A percentile compares a stretch with the other conserved stretches of the same genome.
Evolutionary conservation across 92 coral and sea anemone species (phyloP).

Genomic region (Diadumene lineata): DNA sequence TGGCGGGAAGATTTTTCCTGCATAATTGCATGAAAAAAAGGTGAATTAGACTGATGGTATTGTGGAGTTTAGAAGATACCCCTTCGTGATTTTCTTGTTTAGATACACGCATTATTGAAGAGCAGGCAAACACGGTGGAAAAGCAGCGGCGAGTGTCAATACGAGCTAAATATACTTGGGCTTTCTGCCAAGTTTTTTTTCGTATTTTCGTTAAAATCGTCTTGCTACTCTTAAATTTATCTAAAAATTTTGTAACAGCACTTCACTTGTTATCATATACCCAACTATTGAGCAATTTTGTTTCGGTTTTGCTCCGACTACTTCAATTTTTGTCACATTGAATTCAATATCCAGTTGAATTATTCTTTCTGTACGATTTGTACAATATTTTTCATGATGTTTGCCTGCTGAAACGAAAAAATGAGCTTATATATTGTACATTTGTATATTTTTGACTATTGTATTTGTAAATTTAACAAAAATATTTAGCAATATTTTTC

Average conservation of each 20-base stretch:
- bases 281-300: not conserved
- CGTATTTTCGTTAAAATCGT: not conserved
- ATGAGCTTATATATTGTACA: too few relatives aligned
- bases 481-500: not conserved
- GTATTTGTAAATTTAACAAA: constrained; percentile 10
- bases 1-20: constrained; percentile 6
- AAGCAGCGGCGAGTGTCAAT: not conserved
- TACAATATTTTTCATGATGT: not conserved
- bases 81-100: constrained; percentile 14
- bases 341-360: not conserved
- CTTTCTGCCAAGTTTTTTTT: constrained; percentile 14
- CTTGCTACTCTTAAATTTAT: not conserved
- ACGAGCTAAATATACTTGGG: constrained; percentile 17
- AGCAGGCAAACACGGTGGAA: constrained; percentile 10
- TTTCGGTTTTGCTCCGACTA: not conserved
- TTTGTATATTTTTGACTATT: constrained; percentile 5
- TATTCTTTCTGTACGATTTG: not conserved
- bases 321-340: not conserved
- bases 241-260: not conserved
- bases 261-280: not conserved
- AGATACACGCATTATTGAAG: not conserved
- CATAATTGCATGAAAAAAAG: not conserved
- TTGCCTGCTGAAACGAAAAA: not conserved
- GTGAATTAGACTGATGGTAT: not conserved
- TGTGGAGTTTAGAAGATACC: not conserved